These are phyloP conservation scores for Pammene fasciana DNA, from an alignment of 2,888 invertebrate species.

Conservation along the genomic window DNA sequence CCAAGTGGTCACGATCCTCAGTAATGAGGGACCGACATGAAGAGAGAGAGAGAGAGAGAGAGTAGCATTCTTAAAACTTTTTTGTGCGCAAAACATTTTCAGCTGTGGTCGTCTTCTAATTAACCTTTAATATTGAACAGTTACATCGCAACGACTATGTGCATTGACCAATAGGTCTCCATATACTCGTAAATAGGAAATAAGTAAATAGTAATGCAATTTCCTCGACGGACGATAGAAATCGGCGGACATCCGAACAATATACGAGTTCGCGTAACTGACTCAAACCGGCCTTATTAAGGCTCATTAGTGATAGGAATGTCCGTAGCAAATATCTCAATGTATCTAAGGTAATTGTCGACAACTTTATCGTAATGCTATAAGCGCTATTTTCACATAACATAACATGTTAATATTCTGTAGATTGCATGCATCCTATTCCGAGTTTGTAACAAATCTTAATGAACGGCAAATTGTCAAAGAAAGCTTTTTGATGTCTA, in stretches of 20 bases:
- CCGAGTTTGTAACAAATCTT: neutral
- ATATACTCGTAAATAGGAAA: conserved; percentile 28
- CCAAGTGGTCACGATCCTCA: too few species aligned
- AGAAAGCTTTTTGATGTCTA: conserved; percentile 1
- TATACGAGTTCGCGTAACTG: neutral
- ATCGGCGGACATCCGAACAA: conserved; percentile 31
- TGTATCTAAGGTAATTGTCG: neutral
- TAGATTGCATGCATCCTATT: neutral
- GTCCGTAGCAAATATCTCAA: conserved; percentile 5
- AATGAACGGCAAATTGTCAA: conserved; percentile 1
- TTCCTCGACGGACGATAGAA: conserved; percentile 31
- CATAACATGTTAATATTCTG: neutral
- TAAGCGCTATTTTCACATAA: conserved; percentile 3
- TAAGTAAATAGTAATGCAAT: conserved; percentile 24
- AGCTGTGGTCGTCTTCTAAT: too few species aligned
- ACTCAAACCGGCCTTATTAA: conserved; percentile 13
- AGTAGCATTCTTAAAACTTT: too few species aligned
- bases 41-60: too few species aligned
- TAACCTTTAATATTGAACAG: neutral
- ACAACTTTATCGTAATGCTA: neutral
- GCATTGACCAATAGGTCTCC: conserved; percentile 6
- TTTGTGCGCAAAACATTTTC: too few species aligned
- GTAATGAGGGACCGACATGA: too few species aligned
- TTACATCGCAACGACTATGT: neutral
- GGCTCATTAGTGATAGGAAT: conserved; percentile 8